phyloP scores from a whole-genome alignment of 2,888 invertebrate species.

The Cryptus viduatorius region DNA sequence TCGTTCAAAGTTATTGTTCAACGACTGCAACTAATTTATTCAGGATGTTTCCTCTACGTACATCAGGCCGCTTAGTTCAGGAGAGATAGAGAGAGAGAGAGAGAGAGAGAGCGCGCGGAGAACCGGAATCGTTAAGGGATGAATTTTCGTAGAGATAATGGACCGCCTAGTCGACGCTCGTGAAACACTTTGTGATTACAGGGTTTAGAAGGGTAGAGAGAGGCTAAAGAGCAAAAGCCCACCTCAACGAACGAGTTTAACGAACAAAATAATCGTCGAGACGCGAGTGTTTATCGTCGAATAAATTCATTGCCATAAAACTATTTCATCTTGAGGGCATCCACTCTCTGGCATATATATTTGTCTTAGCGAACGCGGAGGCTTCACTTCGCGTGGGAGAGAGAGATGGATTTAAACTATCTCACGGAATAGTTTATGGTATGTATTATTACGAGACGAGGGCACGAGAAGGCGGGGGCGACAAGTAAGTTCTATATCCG shows the following conservation, averaged over 20 bases:
- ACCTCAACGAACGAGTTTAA: constrained; percentile 38
- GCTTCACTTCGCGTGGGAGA: background rate
- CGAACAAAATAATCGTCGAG: constrained; percentile 48
- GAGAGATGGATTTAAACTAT: background rate
- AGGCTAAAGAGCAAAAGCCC: background rate
- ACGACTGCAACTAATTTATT: constrained; percentile 69
- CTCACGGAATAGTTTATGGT: background rate
- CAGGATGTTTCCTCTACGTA: constrained; percentile 66
- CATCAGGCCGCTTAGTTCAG: background rate
- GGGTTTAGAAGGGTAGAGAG: constrained; percentile 40
- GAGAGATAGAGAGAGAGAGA: constrained; percentile 2
- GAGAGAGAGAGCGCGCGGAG: background rate
- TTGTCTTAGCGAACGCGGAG: too few species aligned
- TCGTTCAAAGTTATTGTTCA: constrained; percentile 69
- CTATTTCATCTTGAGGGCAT: background rate
- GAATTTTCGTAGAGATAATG: constrained; percentile 68
- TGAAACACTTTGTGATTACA: constrained; percentile 68
- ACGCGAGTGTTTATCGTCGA: constrained; percentile 37
- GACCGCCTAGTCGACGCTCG: constrained; percentile 62
- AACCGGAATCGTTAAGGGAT: constrained; percentile 57
- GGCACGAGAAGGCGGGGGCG: background rate
- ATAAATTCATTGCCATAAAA: constrained; percentile 51
- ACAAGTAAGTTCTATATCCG: constrained; percentile 38
- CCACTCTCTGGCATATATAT: background rate
- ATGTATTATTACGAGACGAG: background rate